These are phyloP conservation scores for Riparia riparia DNA, from an alignment of 2,113 vertebrate species.

Conservation along the genomic window DNA sequence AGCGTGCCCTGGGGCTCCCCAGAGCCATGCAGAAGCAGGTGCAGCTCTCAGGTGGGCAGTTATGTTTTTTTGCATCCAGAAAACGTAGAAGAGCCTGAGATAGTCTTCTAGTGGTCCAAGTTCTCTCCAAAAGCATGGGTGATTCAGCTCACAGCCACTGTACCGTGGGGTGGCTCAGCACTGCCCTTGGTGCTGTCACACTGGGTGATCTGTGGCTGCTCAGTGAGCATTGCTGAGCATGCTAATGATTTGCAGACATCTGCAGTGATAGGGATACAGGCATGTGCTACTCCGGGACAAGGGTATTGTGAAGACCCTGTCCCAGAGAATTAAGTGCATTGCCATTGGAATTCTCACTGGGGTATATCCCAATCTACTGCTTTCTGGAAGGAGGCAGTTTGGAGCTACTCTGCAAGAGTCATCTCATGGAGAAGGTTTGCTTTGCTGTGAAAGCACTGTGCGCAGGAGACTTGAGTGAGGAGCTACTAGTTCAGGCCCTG, in stretches of 20 bases:
- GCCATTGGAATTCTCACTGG: fast-evolving
- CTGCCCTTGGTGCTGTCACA: not conserved
- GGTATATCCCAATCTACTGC: not conserved
- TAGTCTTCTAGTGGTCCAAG: not conserved
- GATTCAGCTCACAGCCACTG: not conserved
- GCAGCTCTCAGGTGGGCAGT: not conserved
- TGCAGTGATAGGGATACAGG: not conserved
- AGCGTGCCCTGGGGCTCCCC: not conserved
- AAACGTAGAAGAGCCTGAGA: not conserved
- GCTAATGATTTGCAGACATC: constrained; percentile 28
- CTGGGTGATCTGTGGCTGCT: not conserved
- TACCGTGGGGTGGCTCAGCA: not conserved
- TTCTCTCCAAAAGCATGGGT: not conserved
- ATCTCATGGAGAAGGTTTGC: not conserved
- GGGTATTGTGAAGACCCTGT: not conserved
- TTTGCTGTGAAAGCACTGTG: not conserved
- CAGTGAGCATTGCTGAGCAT: not conserved
- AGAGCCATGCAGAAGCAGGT: not conserved
- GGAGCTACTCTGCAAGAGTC: not conserved
- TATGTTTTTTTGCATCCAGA: not conserved
- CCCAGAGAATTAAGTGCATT: not conserved
- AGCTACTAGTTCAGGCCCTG: not conserved
- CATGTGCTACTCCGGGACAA: not conserved
- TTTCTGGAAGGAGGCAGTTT: not conserved
- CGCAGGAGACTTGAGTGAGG: not conserved